Conservation (phyloP, 1,140 invertebrate species). For the Chlorops oryzae region DNA sequence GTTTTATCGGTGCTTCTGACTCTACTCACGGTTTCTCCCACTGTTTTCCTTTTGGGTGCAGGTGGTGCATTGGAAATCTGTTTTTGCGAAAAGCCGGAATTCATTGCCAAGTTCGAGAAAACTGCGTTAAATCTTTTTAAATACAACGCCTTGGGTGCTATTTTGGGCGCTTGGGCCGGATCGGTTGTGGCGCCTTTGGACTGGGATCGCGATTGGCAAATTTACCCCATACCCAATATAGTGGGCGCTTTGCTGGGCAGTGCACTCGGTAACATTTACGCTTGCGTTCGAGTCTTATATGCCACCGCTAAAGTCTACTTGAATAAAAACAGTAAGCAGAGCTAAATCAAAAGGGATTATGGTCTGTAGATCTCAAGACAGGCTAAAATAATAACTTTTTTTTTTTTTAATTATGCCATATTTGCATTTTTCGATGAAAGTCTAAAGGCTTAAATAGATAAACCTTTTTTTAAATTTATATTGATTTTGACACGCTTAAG, state of each 20-base stretch:
- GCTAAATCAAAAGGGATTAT: no score
- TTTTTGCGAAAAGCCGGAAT: slow-evolving; percentile 44
- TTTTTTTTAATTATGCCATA: no score
- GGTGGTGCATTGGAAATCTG: slow-evolving; percentile 39
- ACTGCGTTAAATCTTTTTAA: slow-evolving; percentile 45
- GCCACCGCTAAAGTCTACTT: slow-evolving; percentile 39
- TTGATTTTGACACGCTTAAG: no score
- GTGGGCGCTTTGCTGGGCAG: slow-evolving; percentile 58
- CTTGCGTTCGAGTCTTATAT: slow-evolving; percentile 38
- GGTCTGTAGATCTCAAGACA: no score
- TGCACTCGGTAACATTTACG: slow-evolving; percentile 49
- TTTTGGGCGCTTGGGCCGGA: slow-evolving; percentile 73
- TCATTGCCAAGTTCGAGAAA: slow-evolving; percentile 40
- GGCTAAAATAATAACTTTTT: no score
- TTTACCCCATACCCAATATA: slow-evolving; percentile 63
- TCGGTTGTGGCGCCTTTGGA: slow-evolving; percentile 74
- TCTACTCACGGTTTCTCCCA: slow-evolving; percentile 38
- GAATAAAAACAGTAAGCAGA: slow-evolving; percentile 37
- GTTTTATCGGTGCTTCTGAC: slow-evolving; percentile 40
- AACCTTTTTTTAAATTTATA: no score
- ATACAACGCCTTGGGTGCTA: slow-evolving; percentile 51
- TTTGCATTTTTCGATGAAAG: no score
- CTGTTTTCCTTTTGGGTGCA: slow-evolving; percentile 40
- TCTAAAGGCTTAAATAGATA: no score
- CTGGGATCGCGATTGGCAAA: slow-evolving; percentile 78